Evolutionary conservation across 2,797 vertebrate genomes (phyloP).

Genomic region (Megaceryle alcyon): DNA sequence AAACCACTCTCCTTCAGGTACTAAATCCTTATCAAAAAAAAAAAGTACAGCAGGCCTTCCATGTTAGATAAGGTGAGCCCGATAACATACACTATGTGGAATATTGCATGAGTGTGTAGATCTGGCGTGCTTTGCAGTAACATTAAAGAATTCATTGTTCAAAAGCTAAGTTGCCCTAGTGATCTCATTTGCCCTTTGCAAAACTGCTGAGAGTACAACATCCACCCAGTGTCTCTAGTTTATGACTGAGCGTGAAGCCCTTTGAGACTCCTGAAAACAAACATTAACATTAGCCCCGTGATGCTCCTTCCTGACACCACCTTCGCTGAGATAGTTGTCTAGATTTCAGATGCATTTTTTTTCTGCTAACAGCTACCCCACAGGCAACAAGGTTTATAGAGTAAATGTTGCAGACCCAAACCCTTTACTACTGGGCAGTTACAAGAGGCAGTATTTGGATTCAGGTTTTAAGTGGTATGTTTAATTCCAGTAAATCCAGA

Average conservation of each 20-base stretch:
- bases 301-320: neutral
- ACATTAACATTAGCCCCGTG: neutral
- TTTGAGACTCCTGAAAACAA: constrained; percentile 7
- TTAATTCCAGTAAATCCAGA: neutral
- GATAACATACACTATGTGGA: neutral
- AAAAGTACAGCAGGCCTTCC: neutral
- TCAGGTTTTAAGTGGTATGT: neutral
- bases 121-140: neutral
- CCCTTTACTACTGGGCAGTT: neutral
- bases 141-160: constrained; percentile 1
- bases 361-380: neutral
- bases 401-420: neutral
- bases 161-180: neutral
- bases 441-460: neutral
- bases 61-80: neutral
- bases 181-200: neutral
- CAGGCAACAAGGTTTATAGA: neutral
- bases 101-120: neutral
- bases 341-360: neutral
- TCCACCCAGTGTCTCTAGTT: neutral
- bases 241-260: neutral
- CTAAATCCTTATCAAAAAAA: neutral
- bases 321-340: neutral
- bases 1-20: neutral
- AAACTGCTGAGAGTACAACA: constrained; percentile 2